Evolutionary conservation across 2,113 vertebrate genomes (phyloP).

Genomic region (Ammodytes marinus): DNA sequence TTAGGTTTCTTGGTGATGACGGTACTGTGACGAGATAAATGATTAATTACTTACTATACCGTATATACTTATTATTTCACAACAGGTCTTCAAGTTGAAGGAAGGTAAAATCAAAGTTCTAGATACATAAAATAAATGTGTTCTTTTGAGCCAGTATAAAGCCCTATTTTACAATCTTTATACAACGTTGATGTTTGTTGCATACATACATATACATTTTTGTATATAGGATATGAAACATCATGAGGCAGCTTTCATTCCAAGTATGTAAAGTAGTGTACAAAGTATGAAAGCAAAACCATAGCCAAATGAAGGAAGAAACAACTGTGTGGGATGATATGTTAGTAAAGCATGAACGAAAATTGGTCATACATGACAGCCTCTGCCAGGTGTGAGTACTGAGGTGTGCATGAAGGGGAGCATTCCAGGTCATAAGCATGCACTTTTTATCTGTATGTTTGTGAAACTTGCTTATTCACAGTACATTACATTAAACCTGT

Average conservation of each 20-base stretch:
- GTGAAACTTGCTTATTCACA: neutral
- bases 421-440: neutral
- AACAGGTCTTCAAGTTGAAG: neutral
- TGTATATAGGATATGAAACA: neutral
- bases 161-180: neutral
- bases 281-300: conserved; percentile 36
- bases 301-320: conserved; percentile 36
- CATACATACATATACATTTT: neutral
- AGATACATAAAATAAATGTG: neutral
- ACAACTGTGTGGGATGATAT: neutral
- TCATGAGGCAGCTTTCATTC: neutral
- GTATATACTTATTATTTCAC: neutral
- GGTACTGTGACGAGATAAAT: neutral
- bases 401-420: conserved; percentile 4
- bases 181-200: neutral
- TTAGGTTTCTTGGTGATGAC: neutral
- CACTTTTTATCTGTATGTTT: neutral
- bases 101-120: neutral
- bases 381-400: conserved; percentile 42
- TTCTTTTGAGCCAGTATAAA: neutral
- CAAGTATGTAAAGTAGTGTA: conserved; percentile 11
- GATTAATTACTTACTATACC: neutral
- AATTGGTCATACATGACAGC: conserved; percentile 14
- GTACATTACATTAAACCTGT: neutral
- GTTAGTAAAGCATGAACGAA: conserved; percentile 12